Conservation (phyloP, 1,140 invertebrate species). For the Stegodyphus mimosarum region DNA sequence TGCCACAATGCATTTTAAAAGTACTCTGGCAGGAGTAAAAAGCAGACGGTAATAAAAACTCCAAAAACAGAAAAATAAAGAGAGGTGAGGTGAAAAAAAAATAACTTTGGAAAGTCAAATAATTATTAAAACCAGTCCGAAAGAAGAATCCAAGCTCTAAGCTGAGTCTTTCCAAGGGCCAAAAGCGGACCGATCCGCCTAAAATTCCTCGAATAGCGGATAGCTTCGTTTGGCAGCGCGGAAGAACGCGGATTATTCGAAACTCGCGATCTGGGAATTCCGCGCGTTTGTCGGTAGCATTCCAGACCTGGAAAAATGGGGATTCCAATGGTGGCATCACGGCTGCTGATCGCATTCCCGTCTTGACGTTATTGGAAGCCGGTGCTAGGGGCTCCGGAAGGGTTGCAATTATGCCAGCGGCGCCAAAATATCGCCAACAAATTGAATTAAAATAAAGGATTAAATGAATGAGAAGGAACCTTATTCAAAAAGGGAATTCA, state of each 20-base stretch:
- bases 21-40: too few species aligned
- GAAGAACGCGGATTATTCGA: slow-evolving; percentile 55
- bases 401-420: slow-evolving; percentile 26
- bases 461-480: too few species aligned
- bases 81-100: slow-evolving; percentile 11
- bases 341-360: slow-evolving; percentile 55
- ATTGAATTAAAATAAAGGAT: too few species aligned
- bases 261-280: slow-evolving; percentile 58
- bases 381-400: slow-evolving; percentile 43
- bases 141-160: slow-evolving; percentile 5
- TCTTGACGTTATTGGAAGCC: slow-evolving; percentile 58
- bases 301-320: slow-evolving; percentile 55
- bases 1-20: too few species aligned
- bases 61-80: too few species aligned
- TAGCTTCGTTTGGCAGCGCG: slow-evolving; percentile 34
- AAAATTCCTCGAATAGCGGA: slow-evolving; percentile 49
- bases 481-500: too few species aligned
- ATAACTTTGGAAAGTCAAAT: slow-evolving; percentile 49
- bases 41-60: too few species aligned
- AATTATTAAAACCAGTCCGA: slow-evolving; percentile 57
- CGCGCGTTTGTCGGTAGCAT: slow-evolving; percentile 57
- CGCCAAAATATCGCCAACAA: slow-evolving; percentile 15
- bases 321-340: slow-evolving; percentile 59
- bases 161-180: background rate
- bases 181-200: slow-evolving; percentile 24